These are phyloP conservation scores for Caloenas nicobarica DNA, from an alignment of 2,113 vertebrate species.

Conservation along the genomic window DNA sequence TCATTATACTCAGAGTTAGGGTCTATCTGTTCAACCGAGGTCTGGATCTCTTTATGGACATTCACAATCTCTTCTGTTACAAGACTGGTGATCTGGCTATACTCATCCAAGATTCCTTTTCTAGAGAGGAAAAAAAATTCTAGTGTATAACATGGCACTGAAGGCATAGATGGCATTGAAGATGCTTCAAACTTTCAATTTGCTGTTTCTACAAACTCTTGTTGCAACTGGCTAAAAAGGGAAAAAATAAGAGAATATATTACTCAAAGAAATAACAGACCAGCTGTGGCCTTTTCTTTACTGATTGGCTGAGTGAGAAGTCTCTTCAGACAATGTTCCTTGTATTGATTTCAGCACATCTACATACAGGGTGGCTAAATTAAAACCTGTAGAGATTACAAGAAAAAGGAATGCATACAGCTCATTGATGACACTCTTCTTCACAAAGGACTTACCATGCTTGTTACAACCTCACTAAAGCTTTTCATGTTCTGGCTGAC, in stretches of 20 bases:
- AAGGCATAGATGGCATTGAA: neutral
- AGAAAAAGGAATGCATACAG: neutral
- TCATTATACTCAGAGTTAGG: conserved; percentile 89
- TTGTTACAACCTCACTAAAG: neutral
- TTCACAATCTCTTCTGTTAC: conserved; percentile 92
- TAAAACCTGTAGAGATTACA: neutral
- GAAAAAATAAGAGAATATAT: neutral
- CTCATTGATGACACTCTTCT: neutral
- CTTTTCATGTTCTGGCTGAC: neutral
- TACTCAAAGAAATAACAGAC: neutral
- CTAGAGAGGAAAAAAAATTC: conserved; percentile 71
- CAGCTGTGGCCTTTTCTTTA: neutral
- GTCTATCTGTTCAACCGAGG: conserved; percentile 90
- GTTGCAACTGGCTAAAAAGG: neutral
- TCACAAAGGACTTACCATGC: neutral
- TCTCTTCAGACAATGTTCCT: neutral
- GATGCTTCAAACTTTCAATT: neutral
- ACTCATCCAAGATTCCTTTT: conserved; percentile 93
- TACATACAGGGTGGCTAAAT: neutral
- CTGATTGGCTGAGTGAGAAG: neutral
- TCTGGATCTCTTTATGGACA: conserved; percentile 92
- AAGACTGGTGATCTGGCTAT: conserved; percentile 94
- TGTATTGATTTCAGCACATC: neutral
- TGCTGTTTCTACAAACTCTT: neutral
- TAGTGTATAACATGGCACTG: neutral